Conservation (phyloP, 2,113 vertebrate genomes). For the Corythornis cristatus region DNA sequence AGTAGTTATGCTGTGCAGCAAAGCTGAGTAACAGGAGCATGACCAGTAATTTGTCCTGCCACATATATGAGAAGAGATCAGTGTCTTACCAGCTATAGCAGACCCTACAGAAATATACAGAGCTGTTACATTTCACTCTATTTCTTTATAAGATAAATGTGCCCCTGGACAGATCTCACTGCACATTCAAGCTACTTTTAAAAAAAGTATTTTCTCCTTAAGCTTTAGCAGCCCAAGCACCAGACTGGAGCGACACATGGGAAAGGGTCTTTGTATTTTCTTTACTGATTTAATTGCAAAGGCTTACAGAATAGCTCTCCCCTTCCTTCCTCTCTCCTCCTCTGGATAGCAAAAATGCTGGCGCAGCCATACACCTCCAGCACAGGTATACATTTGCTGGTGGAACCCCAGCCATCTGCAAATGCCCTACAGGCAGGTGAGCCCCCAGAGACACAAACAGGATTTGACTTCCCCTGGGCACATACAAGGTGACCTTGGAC, state of each 20-base stretch:
- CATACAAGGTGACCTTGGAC: background rate
- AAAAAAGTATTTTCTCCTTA: background rate
- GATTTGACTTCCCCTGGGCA: background rate
- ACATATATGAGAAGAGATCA: background rate
- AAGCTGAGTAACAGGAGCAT: background rate
- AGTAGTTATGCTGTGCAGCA: background rate
- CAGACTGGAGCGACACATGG: background rate
- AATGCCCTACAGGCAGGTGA: background rate
- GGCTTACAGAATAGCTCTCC: background rate
- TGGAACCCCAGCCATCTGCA: background rate
- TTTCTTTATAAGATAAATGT: background rate
- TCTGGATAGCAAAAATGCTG: background rate
- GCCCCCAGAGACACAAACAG: accelerated
- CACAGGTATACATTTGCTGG: background rate
- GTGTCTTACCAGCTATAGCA: background rate
- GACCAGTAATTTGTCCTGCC: background rate
- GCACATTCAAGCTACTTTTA: background rate
- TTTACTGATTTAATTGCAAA: background rate
- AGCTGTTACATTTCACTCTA: background rate
- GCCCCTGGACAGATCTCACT: background rate
- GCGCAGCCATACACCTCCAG: no score
- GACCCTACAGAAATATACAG: background rate
- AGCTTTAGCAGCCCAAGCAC: background rate
- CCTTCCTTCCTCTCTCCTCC: background rate
- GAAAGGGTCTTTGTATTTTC: background rate